phyloP scores from a whole-genome alignment of 1,140 invertebrate species.

The Caenorhabditis remanei region DNA sequence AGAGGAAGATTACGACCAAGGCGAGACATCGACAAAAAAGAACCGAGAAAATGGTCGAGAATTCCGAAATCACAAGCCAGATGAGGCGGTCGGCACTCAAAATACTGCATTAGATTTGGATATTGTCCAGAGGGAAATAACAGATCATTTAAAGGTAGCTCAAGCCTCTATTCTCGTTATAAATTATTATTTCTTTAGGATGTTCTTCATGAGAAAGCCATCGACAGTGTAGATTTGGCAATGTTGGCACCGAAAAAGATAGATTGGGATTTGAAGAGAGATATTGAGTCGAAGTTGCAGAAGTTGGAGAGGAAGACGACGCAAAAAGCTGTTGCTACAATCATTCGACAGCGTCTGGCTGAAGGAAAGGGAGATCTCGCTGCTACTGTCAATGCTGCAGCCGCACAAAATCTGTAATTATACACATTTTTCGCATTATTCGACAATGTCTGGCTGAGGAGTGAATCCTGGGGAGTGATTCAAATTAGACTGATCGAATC shows the following conservation, averaged over 20 bases:
- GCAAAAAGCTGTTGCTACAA: conserved; percentile 53
- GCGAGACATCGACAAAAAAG: conserved; percentile 50
- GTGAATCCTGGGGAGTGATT: too few relatives aligned
- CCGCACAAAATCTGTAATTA: conserved; percentile 31
- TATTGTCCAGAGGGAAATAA: conserved; percentile 54
- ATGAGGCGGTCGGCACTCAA: conserved; percentile 14
- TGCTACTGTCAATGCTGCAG: conserved; percentile 42
- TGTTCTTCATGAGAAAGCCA: conserved; percentile 38
- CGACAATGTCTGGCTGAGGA: conserved; percentile 53
- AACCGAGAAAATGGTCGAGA: background rate
- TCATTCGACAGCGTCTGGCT: conserved; percentile 58
- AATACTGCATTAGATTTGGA: conserved; percentile 14
- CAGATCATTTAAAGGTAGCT: conserved; percentile 53
- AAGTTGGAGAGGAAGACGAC: conserved; percentile 60
- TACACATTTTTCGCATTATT: conserved; percentile 28
- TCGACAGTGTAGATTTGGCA: conserved; percentile 55
- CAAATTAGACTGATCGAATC: too few relatives aligned
- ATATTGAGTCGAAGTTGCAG: conserved; percentile 56
- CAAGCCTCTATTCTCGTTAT: background rate
- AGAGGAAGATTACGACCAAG: conserved; percentile 60
- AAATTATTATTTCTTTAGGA: conserved; percentile 8
- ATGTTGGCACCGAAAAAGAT: conserved; percentile 62
- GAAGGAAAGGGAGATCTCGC: conserved; percentile 60
- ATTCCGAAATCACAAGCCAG: conserved; percentile 58
- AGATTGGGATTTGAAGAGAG: conserved; percentile 62